phyloP scores from a whole-genome alignment of 2,888 invertebrate species.

The Ethmia dodecea region DNA sequence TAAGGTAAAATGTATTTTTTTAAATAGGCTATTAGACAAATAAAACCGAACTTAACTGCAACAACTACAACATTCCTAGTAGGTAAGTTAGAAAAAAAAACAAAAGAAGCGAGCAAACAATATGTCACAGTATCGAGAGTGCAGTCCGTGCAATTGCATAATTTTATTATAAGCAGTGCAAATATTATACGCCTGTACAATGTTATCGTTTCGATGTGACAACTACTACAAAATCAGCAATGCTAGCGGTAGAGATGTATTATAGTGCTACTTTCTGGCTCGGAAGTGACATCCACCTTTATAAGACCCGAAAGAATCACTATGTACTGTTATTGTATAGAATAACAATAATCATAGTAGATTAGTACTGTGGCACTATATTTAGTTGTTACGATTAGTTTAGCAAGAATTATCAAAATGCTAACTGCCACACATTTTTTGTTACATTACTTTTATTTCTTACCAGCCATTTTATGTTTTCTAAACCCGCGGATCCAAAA shows the following conservation, averaged over 20 bases:
- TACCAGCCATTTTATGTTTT: slow-evolving; percentile 9
- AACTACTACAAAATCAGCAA: slow-evolving; percentile 6
- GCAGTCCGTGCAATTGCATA: slow-evolving; percentile 66
- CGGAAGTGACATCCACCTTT: slow-evolving; percentile 29
- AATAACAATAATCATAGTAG: slow-evolving; percentile 29
- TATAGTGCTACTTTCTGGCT: slow-evolving; percentile 14
- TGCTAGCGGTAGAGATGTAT: slow-evolving; percentile 15
- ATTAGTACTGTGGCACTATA: slow-evolving; percentile 38
- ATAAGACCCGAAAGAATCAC: slow-evolving; percentile 25
- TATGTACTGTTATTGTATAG: slow-evolving; percentile 47
- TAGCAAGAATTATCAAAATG: neutral
- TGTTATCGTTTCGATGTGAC: slow-evolving; percentile 20
- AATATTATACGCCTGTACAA: slow-evolving; percentile 48
- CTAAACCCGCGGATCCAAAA: slow-evolving; percentile 29
- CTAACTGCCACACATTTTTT: too few species aligned
- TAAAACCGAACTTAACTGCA: too few species aligned
- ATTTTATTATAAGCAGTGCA: slow-evolving; percentile 70
- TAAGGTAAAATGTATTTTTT: too few species aligned
- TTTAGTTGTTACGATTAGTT: slow-evolving; percentile 6
- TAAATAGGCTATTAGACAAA: too few species aligned
- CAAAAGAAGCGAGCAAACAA: slow-evolving; percentile 63
- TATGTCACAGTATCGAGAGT: slow-evolving; percentile 43
- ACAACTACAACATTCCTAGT: too few species aligned
- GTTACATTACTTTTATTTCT: neutral
- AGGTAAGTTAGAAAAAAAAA: too few species aligned